Percentiles rank a stretch among this genome's conserved stretches.
These are phyloP conservation scores for Gracilinanus agilis DNA, from an alignment of 2,113 vertebrate genomes.

Conservation along the genomic window DNA sequence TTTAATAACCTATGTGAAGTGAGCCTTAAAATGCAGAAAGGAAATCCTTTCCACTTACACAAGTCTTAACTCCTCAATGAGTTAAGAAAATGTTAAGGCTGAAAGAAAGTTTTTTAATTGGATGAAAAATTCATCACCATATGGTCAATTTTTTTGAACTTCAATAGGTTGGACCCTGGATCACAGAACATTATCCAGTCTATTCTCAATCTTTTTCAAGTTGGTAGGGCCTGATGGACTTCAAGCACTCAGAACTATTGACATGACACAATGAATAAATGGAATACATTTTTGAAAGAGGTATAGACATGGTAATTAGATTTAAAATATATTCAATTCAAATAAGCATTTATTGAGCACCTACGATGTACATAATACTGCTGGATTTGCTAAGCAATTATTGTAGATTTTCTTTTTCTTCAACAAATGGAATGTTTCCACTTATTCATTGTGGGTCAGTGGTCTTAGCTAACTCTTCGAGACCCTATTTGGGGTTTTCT, in stretches of 20 bases:
- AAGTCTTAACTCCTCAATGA: not conserved
- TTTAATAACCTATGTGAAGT: not conserved
- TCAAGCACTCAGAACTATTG: not conserved
- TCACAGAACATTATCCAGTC: not conserved
- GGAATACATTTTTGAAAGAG: not conserved
- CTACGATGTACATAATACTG: not conserved
- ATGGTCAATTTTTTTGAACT: not conserved
- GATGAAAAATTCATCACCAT: not conserved
- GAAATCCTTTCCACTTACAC: not conserved
- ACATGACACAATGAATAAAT: not conserved
- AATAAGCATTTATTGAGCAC: not conserved
- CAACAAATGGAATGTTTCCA: constrained; percentile 42
- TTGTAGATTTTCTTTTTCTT: not conserved
- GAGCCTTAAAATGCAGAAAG: not conserved
- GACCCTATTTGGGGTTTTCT: not conserved
- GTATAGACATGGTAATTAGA: not conserved
- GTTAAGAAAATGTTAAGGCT: not conserved
- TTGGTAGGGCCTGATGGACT: not conserved
- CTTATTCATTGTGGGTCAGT: constrained; percentile 30
- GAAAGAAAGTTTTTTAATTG: not conserved
- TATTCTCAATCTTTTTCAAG: not conserved
- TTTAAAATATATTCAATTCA: not conserved
- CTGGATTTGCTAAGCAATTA: not conserved
- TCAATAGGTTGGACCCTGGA: not conserved
- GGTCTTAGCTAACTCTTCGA: not conserved